Evolutionary conservation across 2,888 invertebrate genomes (phyloP).

Genomic region (Tipula confusa): DNA sequence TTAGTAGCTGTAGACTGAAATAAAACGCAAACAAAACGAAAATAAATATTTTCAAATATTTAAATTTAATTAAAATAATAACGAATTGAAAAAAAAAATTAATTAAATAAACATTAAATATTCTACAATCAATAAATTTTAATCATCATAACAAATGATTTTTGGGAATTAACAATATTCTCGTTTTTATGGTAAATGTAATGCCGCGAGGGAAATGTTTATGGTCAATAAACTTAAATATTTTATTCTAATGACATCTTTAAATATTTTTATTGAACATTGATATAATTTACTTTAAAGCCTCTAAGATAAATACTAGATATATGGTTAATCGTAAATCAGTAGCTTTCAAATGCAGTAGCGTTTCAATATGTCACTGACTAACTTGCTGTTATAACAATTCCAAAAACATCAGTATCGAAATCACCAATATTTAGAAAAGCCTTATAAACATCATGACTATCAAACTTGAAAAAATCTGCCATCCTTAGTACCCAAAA

Average conservation of each 20-base stretch:
- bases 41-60: neutral
- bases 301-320: no score
- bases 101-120: conserved; percentile 1
- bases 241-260: neutral
- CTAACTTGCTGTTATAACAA: no score
- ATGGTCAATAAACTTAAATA: neutral
- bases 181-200: neutral
- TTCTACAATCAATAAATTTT: neutral
- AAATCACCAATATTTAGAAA: no score
- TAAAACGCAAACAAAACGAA: neutral
- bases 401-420: no score
- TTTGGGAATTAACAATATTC: neutral
- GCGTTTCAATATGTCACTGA: no score
- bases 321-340: no score
- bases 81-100: neutral
- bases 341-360: no score
- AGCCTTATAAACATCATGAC: no score
- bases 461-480: no score
- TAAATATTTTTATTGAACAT: no score
- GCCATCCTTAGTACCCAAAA: no score
- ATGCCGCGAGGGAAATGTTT: neutral
- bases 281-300: no score
- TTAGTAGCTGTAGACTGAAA: neutral
- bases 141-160: neutral
- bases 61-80: neutral